Evolutionary conservation across 2,888 invertebrate species (phyloP).

Genomic region (Oxyteleia sp.): DNA sequence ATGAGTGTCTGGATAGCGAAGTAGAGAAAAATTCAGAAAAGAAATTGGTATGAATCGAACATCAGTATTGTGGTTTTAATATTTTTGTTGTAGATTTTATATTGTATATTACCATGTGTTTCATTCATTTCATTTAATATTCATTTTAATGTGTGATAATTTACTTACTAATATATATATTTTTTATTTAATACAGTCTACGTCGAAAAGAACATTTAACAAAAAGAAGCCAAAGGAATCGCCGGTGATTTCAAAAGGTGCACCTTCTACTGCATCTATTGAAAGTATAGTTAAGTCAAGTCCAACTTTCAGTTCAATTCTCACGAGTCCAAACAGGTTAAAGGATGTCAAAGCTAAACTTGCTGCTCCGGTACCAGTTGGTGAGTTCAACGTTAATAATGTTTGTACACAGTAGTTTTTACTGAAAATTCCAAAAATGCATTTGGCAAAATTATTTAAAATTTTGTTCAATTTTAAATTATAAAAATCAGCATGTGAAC

Average conservation of each 20-base stretch:
- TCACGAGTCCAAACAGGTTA: conserved; percentile 85
- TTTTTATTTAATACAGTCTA: conserved; percentile 71
- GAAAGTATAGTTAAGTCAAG: conserved; percentile 79
- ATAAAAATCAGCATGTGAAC: too few species aligned
- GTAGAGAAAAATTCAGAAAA: conserved; percentile 81
- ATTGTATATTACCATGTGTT: conserved; percentile 1
- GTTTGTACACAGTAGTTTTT: background rate
- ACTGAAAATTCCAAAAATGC: too few species aligned
- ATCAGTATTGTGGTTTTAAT: background rate
- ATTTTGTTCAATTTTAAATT: too few species aligned
- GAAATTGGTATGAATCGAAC: conserved; percentile 80
- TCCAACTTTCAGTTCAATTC: conserved; percentile 83
- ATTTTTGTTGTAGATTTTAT: too few species aligned
- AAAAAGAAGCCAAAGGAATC: conserved; percentile 86
- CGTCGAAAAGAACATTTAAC: conserved; percentile 87
- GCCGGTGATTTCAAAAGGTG: conserved; percentile 71
- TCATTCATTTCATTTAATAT: conserved; percentile 21
- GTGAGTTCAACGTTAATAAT: conserved; percentile 75
- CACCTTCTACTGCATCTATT: conserved; percentile 71
- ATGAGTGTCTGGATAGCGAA: conserved; percentile 82
- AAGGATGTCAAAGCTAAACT: conserved; percentile 86
- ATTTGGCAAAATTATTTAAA: too few species aligned
- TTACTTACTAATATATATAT: background rate
- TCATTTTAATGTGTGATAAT: too few species aligned
- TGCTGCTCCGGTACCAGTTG: conserved; percentile 85